Percentiles rank a stretch among this genome's conserved stretches.
Evolutionary conservation across 2,113 vertebrate species (phyloP).

Genomic region (Brachypteracias leptosomus): DNA sequence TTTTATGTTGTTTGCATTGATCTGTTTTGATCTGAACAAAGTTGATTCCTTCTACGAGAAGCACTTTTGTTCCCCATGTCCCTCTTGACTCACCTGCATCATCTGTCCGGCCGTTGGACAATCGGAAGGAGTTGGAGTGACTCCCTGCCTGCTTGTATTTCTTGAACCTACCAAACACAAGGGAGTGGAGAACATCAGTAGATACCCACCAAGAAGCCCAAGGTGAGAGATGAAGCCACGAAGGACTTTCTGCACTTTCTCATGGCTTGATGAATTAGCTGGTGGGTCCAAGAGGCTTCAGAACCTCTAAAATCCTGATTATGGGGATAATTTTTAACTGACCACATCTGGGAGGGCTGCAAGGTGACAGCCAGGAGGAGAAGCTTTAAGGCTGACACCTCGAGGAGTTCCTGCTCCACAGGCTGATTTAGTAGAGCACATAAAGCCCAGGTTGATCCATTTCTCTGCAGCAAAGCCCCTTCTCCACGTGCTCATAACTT

Average conservation of each 20-base stretch:
- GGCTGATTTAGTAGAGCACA: not conserved
- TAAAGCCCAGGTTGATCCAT: not conserved
- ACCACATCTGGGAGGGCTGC: not conserved
- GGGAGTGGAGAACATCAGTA: not conserved
- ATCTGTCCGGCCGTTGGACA: slow-evolving; percentile 91
- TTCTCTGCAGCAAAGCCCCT: not conserved
- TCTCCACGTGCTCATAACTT: not conserved
- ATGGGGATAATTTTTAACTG: fast-evolving
- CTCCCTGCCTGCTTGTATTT: slow-evolving; percentile 98
- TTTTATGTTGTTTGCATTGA: not conserved
- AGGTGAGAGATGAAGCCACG: not conserved
- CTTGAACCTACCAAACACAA: slow-evolving; percentile 86
- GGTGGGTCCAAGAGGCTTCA: not conserved
- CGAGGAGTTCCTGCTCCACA: not conserved
- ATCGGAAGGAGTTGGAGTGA: slow-evolving; percentile 95
- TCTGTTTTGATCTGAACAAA: not conserved
- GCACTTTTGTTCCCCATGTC: not conserved
- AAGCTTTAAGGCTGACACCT: not conserved
- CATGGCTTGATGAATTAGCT: not conserved
- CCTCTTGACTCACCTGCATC: slow-evolving; percentile 84
- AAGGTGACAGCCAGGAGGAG: not conserved
- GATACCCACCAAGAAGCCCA: not conserved
- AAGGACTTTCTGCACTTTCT: not conserved
- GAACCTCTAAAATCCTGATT: not conserved
- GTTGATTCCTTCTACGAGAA: not conserved